Conservation (phyloP, 2,888 invertebrate genomes). For the Liposcelis brunnea region DNA sequence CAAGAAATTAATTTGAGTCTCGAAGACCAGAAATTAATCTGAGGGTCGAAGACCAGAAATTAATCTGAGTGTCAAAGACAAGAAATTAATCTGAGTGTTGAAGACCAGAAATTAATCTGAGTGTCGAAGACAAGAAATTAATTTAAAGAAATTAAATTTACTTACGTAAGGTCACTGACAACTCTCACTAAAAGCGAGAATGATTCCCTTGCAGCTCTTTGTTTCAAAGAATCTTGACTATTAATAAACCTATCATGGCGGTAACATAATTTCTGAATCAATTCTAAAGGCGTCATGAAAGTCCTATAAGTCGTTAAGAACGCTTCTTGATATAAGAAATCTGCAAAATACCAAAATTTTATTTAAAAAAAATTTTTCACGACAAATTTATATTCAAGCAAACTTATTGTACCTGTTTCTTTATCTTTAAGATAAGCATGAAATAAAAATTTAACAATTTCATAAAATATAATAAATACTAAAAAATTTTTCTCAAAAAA, state of each 20-base stretch:
- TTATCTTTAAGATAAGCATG: conserved; percentile 25
- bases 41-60: too few relatives aligned
- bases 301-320: conserved; percentile 96
- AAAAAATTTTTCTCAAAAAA: not conserved
- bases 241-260: conserved; percentile 59
- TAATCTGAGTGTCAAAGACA: too few relatives aligned
- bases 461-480: conserved; percentile 10
- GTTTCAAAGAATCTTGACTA: conserved; percentile 47
- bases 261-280: conserved; percentile 71
- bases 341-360: conserved; percentile 33
- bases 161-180: conserved; percentile 91
- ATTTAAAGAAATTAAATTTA: conserved; percentile 21
- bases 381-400: conserved; percentile 9
- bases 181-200: conserved; percentile 87
- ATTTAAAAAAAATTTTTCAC: too few relatives aligned
- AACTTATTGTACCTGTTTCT: conserved; percentile 27
- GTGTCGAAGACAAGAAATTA: not conserved
- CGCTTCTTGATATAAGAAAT: conserved; percentile 91
- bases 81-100: too few relatives aligned
- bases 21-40: conserved; percentile 11
- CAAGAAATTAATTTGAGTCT: conserved; percentile 8
- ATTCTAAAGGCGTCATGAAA: conserved; percentile 72
- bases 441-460: conserved; percentile 17
- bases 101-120: not conserved
- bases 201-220: conserved; percentile 64